These are phyloP conservation scores for Zophobas atratus DNA, from an alignment of 1,140 invertebrate species.

Conservation along the genomic window DNA sequence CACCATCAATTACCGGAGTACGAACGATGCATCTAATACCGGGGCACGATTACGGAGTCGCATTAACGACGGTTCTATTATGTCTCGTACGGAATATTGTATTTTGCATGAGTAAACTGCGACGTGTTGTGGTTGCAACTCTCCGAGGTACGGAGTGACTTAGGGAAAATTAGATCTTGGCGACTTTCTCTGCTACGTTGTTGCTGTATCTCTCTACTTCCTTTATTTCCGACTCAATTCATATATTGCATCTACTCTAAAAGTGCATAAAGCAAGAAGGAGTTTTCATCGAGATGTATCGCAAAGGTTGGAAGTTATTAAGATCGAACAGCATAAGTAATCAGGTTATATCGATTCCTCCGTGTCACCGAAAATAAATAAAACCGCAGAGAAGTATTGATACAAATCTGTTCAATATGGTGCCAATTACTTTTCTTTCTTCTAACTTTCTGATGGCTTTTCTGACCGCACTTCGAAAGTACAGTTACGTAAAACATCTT, in stretches of 20 bases:
- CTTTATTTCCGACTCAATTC: conserved; percentile 52
- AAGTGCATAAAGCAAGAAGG: background rate
- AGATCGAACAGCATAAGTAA: conserved; percentile 33
- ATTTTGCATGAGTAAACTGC: conserved; percentile 58
- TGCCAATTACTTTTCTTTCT: conserved; percentile 46
- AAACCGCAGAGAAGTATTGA: conserved; percentile 43
- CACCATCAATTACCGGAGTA: conserved; percentile 42
- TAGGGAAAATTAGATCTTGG: conserved; percentile 58
- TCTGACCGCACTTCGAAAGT: conserved; percentile 30
- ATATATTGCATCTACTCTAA: conserved; percentile 19
- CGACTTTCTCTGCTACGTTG: conserved; percentile 49
- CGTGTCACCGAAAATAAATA: conserved; percentile 37
- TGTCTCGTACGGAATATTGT: conserved; percentile 55
- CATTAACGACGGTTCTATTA: conserved; percentile 54
- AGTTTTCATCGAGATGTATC: conserved; percentile 6
- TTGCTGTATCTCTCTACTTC: conserved; percentile 50
- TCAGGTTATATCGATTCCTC: conserved; percentile 38
- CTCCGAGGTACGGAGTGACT: conserved; percentile 56
- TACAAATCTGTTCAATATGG: conserved; percentile 47
- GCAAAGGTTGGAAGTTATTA: conserved; percentile 31
- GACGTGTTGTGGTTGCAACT: conserved; percentile 56
- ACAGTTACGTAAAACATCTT: conserved; percentile 13
- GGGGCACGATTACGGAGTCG: conserved; percentile 52
- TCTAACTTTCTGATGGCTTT: conserved; percentile 46
- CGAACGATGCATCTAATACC: conserved; percentile 49